Evolutionary conservation across 2,113 vertebrate species (phyloP), one percentile per base, ranked within the genome.

Genomic region (Rousettus leschenaultii): DNA sequence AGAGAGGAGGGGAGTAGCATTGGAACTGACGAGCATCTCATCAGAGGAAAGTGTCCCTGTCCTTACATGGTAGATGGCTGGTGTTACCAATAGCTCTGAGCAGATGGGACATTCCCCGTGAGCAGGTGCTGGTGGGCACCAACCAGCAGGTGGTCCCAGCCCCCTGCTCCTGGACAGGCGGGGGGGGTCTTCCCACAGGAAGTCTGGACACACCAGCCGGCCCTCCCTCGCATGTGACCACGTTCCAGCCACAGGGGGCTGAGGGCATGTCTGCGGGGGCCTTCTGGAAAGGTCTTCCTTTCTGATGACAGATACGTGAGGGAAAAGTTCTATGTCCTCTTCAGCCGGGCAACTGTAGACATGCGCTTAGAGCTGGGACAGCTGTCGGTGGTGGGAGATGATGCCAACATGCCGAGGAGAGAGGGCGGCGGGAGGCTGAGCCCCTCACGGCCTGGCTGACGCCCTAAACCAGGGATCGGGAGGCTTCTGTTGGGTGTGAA

Each of bases 401-500:
- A 38, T 0, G 22, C 18, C 5, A 1, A 3, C 2, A 11, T 0
- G 15, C 6, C 0, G 1, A 22, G 10, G 1, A 51, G 0, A 11
- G 26, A 0, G 6, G 33, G n/a, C 40, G 59, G 40, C 18, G 2
- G 33, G 74, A 89, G 35, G 30, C 59, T 26, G n/a, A 30, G 38
- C 18, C n/a, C 63, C 40, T 6, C 33, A 48, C 5, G 75, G 40
- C 3, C 0, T 2, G 73, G 40, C 33, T 35, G 6, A 55, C 15
- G 48, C 43, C 59, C 16, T 3, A 15, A 53, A 71, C 13, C 30
- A 33, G 43, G 19, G 12, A 24, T 55, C 65, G 45, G 61, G 12
- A 38, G 57, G 35, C 61, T 15, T 45, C 45, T 21, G n/a, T 8
- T n/a, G 51, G 51, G 51, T 51, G 16, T 10, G 11, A 68, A 51